Conservation (phyloP, 2,113 vertebrate genomes). For the Sterrhoptilus dennistouni region DNA sequence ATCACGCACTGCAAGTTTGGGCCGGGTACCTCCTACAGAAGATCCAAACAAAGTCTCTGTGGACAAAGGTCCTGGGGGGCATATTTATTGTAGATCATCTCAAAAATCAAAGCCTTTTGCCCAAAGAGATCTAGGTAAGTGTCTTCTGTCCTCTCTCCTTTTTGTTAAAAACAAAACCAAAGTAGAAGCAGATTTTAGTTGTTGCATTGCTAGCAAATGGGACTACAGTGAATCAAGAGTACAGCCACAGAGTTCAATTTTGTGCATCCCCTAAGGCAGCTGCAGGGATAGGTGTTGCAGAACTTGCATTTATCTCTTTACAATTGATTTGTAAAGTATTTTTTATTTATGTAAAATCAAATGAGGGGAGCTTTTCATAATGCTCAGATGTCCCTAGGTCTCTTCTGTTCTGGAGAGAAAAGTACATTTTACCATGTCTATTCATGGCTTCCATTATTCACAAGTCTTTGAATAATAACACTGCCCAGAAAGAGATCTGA, state of each 20-base stretch:
- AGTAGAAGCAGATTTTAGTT: background rate
- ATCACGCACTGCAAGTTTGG: conserved; percentile 84
- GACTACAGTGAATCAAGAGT: accelerated
- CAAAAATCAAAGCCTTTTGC: conserved; percentile 81
- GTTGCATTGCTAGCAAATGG: background rate
- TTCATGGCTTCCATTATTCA: background rate
- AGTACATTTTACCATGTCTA: background rate
- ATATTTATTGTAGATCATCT: conserved; percentile 84
- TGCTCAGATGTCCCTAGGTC: background rate
- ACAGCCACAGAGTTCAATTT: background rate
- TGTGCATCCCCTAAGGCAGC: background rate
- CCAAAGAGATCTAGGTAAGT: conserved; percentile 85
- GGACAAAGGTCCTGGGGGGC: conserved; percentile 86
- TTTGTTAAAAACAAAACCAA: background rate
- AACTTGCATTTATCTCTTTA: background rate
- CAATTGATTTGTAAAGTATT: background rate
- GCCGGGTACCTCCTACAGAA: conserved; percentile 82
- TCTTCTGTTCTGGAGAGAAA: background rate
- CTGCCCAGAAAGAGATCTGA: background rate
- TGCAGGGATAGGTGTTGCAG: background rate
- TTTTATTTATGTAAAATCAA: background rate
- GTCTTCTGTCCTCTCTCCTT: background rate
- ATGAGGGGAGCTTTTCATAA: background rate
- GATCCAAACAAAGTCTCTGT: conserved; percentile 80
- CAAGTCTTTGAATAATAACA: background rate